Conservation (phyloP, 2,113 vertebrate species). For the Xenopus borealis region DNA sequence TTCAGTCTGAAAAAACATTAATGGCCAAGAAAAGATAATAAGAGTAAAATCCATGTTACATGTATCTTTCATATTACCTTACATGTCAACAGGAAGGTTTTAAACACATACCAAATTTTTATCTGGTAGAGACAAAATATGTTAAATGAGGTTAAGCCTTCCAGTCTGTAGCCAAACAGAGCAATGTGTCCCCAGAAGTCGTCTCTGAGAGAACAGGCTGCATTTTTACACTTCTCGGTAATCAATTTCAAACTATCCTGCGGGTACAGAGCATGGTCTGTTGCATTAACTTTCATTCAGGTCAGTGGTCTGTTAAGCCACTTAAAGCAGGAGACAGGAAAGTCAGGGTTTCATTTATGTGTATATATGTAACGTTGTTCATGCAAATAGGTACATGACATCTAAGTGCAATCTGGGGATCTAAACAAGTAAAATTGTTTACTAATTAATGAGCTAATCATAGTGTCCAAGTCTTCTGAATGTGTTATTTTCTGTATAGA, state of each 20-base stretch:
- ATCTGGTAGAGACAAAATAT: not conserved
- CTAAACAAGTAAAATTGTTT: too few relatives aligned
- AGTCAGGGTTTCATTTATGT: not conserved
- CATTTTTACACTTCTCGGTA: not conserved
- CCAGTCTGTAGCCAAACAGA: not conserved
- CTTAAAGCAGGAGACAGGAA: conserved; percentile 8
- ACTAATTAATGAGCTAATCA: too few relatives aligned
- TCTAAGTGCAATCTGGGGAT: too few relatives aligned
- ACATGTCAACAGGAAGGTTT: not conserved
- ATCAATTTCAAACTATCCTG: not conserved
- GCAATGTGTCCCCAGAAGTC: conserved; percentile 1
- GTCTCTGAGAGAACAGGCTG: not conserved
- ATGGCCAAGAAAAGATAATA: too few relatives aligned
- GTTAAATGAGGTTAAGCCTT: conserved; percentile 1
- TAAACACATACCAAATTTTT: not conserved
- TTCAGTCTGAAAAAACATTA: too few relatives aligned
- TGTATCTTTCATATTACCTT: too few relatives aligned
- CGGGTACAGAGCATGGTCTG: not conserved
- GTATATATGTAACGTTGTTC: too few relatives aligned
- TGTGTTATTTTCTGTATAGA: too few relatives aligned
- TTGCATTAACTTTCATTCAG: conserved; percentile 3
- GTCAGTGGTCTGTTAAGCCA: not conserved
- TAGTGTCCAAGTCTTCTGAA: too few relatives aligned
- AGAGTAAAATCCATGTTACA: too few relatives aligned
- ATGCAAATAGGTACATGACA: too few relatives aligned